Evolutionary conservation across 2,113 vertebrate genomes (phyloP), one percentile per base, ranked within the genome.

Genomic region (Poicephalus gulielmi): DNA sequence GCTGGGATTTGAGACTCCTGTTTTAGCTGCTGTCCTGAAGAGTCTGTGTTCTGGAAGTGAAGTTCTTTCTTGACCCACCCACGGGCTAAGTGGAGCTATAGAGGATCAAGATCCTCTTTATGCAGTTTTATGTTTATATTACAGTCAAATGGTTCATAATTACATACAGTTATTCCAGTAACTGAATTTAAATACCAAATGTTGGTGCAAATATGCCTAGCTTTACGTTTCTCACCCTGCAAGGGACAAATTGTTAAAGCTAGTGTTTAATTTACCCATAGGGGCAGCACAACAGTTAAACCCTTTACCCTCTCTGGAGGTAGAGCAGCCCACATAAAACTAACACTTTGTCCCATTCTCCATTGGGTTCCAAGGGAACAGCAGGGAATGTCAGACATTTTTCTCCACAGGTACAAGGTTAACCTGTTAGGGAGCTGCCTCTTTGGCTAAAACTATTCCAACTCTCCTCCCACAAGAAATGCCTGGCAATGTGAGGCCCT

Each of bases 401-500:
- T 37, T 30, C 37, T n/a, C n/a, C 28, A 73, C 17, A 59, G 18
- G 5, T 55, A 35, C 27, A 47, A 28, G 8, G 41, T 20, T 84
- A 43, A 35, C 4, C 62, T 63, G 3, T 41, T 67, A 39, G 33
- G 33, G 23, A 66, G 39, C 11, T 39, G 10, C 1, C 9, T 2
- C 28, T 87, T 68, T 44, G 10, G 17, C 52, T n/a, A 52, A 73
- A 90, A 66, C 11, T 31, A 17, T 35, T 2, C 16, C 1, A 4
- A 10, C 23, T 64, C 64, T 85, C 64, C 37, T 70, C 37, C 5
- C 7, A 47, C n/a, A 18, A 6, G 4, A 46, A 52, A 6, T 12
- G 22, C 9, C 37, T 78, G 77, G n/a, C 37, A 46, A 41, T 1
- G 7, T 0, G 0, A 37, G 7, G 13, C 0, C 1, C 55, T 84